Evolutionary conservation across 2,888 invertebrate genomes (phyloP).

Genomic region (Drymonia ruficornis): DNA sequence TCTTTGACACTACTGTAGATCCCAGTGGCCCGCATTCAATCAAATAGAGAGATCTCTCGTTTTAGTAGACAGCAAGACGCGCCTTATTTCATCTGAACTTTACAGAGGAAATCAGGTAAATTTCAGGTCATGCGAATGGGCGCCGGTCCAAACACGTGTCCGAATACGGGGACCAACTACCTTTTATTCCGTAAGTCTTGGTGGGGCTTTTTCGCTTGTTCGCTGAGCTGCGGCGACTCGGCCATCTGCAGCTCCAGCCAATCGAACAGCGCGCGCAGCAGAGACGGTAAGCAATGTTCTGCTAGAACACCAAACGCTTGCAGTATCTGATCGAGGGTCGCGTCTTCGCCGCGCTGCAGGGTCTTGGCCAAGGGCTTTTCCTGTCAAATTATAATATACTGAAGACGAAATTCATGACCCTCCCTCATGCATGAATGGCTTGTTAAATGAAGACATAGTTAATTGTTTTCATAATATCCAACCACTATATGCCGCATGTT

Average conservation of each 20-base stretch:
- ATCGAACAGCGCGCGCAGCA: conserved; percentile 95
- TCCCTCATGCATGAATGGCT: too few relatives aligned
- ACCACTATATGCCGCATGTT: too few relatives aligned
- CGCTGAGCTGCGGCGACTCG: conserved; percentile 84
- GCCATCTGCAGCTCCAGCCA: conserved; percentile 97
- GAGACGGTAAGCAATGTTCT: conserved; percentile 98
- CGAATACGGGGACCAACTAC: conserved; percentile 31
- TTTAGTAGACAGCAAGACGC: too few relatives aligned
- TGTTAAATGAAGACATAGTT: too few relatives aligned
- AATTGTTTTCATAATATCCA: too few relatives aligned
- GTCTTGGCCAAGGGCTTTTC: conserved; percentile 98
- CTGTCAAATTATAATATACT: conserved; percentile 59
- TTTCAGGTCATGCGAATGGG: too few relatives aligned
- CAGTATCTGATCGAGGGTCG: conserved; percentile 96
- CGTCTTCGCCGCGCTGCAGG: conserved; percentile 97
- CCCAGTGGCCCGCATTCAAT: too few relatives aligned
- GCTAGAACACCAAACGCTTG: conserved; percentile 97
- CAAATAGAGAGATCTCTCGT: too few relatives aligned
- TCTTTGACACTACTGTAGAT: too few relatives aligned
- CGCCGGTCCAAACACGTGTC: too few relatives aligned
- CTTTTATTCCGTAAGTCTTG: conserved; percentile 83
- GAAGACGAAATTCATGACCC: not conserved
- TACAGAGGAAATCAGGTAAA: too few relatives aligned
- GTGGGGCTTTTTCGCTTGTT: conserved; percentile 82
- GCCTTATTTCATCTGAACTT: too few relatives aligned